Percentiles rank a stretch among this genome's conserved stretches.
Evolutionary conservation across 1,140 invertebrate genomes (phyloP).

Genomic region (Drosophila simulans): DNA sequence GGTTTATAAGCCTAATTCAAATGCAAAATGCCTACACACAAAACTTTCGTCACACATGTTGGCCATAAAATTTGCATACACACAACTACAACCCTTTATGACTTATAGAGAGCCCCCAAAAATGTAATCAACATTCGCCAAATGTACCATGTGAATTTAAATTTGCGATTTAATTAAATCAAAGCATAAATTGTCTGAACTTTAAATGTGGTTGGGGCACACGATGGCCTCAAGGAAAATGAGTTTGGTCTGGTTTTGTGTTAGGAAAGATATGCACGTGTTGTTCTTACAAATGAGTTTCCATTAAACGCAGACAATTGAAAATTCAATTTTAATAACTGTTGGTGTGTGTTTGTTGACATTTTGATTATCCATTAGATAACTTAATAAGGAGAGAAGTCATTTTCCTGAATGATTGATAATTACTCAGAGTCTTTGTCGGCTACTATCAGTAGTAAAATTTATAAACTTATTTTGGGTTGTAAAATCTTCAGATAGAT

Average conservation of each 20-base stretch:
- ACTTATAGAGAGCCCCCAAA: constrained; percentile 25
- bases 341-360: constrained; percentile 43
- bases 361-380: constrained; percentile 36
- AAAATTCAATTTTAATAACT: constrained; percentile 45
- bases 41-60: constrained; percentile 27
- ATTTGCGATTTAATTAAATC: constrained; percentile 73
- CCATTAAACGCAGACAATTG: constrained; percentile 39
- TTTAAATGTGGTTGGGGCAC: constrained; percentile 8
- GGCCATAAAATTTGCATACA: constrained; percentile 45
- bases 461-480: neutral
- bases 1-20: constrained; percentile 49
- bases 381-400: constrained; percentile 12
- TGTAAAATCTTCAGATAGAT: neutral
- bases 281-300: constrained; percentile 43
- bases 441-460: neutral
- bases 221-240: constrained; percentile 28
- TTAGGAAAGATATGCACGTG: constrained; percentile 20
- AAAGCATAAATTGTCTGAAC: constrained; percentile 56
- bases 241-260: neutral
- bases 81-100: constrained; percentile 19
- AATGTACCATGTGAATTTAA: constrained; percentile 33
- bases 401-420: constrained; percentile 8
- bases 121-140: constrained; percentile 60
- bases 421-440: neutral
- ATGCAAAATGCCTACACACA: constrained; percentile 38